These are phyloP conservation scores for Myrmecobius fasciatus DNA, from an alignment of 2,113 vertebrate species.

Conservation along the genomic window DNA sequence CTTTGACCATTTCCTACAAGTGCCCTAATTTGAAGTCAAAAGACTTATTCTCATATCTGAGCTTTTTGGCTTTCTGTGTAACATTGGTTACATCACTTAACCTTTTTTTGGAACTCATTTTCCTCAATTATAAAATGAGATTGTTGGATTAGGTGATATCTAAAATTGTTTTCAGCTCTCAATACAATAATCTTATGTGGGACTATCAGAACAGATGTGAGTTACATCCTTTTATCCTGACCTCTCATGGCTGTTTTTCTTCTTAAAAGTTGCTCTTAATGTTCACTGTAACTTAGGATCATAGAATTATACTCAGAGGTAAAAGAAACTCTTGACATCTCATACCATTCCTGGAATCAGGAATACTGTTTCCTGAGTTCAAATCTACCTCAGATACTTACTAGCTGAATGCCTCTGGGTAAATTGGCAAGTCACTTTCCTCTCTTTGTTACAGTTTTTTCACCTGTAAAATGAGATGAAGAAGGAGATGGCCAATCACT, in stretches of 20 bases:
- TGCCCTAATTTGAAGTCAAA: not conserved
- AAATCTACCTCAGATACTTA: no score
- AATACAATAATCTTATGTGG: not conserved
- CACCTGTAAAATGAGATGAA: no score
- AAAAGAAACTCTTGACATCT: not conserved
- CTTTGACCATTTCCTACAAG: not conserved
- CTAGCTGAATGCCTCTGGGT: no score
- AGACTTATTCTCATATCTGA: not conserved
- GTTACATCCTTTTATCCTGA: not conserved
- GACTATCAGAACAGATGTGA: not conserved
- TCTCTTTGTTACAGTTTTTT: no score
- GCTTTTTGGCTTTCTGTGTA: not conserved
- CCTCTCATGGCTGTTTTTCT: not conserved
- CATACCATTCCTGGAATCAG: no score
- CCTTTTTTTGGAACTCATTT: not conserved
- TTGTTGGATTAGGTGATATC: not conserved
- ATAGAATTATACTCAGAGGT: not conserved
- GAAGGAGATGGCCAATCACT: no score
- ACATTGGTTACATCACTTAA: not conserved
- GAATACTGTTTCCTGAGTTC: no score
- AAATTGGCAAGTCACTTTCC: no score
- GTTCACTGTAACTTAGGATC: not conserved
- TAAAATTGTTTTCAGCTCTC: not conserved
- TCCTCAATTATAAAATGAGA: not conserved
- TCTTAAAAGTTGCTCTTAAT: not conserved